A percentile compares a stretch with the other conserved stretches of the same genome.
phyloP scores from a whole-genome alignment of 2,113 vertebrate genomes.

The Atlantisia rogersi region DNA sequence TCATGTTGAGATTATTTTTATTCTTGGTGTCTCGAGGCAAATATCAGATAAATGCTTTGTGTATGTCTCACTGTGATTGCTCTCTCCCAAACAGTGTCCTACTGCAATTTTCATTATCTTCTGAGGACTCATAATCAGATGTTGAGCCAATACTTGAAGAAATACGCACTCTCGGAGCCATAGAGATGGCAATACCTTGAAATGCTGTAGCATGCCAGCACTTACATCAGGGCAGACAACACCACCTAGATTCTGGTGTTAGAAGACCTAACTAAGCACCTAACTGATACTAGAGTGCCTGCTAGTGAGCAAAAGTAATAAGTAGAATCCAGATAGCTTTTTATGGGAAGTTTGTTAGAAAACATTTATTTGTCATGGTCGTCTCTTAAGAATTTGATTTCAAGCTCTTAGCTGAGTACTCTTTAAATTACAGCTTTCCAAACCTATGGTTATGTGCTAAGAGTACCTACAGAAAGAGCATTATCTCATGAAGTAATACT shows the following conservation, averaged over 20 bases:
- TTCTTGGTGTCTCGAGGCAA: not conserved
- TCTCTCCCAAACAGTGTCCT: not conserved
- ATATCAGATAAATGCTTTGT: not conserved
- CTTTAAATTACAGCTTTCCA: not conserved
- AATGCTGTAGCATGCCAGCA: not conserved
- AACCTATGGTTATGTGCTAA: not conserved
- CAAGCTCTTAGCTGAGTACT: not conserved
- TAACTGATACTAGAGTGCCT: not conserved
- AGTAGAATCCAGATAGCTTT: not conserved
- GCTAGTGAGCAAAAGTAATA: not conserved
- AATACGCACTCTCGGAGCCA: not conserved
- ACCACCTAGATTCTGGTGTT: not conserved
- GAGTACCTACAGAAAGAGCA: not conserved
- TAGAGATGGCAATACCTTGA: not conserved
- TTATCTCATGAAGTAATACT: not conserved
- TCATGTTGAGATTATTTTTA: not conserved
- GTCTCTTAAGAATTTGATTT: not conserved
- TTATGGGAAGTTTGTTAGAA: not conserved
- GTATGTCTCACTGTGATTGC: not conserved
- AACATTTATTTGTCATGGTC: not conserved
- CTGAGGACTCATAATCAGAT: not conserved
- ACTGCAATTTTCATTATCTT: not conserved
- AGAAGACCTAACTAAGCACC: not conserved
- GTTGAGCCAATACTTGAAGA: not conserved
- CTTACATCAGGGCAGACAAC: not conserved